A percentile compares a stretch with the other conserved stretches of the same genome.
These are phyloP conservation scores for Sthenelais limicola DNA, from an alignment of 2,888 invertebrate species.

Conservation along the genomic window DNA sequence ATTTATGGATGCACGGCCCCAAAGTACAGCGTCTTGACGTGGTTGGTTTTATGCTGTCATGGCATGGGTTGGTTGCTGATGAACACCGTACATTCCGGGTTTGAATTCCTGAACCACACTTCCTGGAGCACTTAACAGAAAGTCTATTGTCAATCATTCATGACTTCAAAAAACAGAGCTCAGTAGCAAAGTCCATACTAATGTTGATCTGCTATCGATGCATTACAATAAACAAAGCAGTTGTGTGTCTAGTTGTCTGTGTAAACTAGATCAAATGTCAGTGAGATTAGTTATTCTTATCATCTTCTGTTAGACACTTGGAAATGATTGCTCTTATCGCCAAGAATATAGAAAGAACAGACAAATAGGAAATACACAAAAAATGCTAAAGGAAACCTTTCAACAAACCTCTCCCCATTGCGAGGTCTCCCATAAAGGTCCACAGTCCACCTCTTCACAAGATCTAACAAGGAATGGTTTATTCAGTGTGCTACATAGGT, in stretches of 20 bases:
- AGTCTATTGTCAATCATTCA: background rate
- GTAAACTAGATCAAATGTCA: too few relatives aligned
- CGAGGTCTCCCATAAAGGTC: constrained; percentile 50
- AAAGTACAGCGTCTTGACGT: constrained; percentile 38
- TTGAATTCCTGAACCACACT: constrained; percentile 48
- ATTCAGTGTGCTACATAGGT: constrained; percentile 41
- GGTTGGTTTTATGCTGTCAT: constrained; percentile 17
- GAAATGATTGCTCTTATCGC: too few relatives aligned
- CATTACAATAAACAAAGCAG: too few relatives aligned
- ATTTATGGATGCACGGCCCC: constrained; percentile 49
- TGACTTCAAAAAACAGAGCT: background rate
- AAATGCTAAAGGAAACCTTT: too few relatives aligned
- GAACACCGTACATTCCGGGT: constrained; percentile 46
- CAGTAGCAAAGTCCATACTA: too few relatives aligned
- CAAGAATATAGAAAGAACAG: too few relatives aligned
- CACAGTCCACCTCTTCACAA: constrained; percentile 49
- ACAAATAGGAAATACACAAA: too few relatives aligned
- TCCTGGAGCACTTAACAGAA: constrained; percentile 48
- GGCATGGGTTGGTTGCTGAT: constrained; percentile 37
- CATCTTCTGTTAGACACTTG: too few relatives aligned
- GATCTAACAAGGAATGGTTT: constrained; percentile 43
- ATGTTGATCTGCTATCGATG: too few relatives aligned
- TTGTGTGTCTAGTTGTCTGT: too few relatives aligned
- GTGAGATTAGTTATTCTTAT: too few relatives aligned
- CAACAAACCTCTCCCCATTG: constrained; percentile 50